phyloP scores from a whole-genome alignment of 2,888 invertebrate genomes.

The Polyommatus icarus region DNA sequence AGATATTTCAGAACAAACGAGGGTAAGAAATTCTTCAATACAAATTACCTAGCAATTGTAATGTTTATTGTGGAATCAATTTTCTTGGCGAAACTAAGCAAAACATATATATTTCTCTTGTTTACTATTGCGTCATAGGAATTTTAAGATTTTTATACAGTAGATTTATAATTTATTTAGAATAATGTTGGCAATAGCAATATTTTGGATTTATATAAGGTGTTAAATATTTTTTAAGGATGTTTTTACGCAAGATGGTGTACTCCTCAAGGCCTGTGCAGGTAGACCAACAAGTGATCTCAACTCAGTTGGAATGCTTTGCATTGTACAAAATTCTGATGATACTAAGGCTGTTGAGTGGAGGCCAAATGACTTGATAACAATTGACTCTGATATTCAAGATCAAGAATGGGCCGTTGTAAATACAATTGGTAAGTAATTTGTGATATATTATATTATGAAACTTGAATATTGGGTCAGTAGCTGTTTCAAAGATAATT shows the following conservation, averaged over 20 bases:
- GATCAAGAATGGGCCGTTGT: slow-evolving; percentile 93
- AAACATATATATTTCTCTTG: not conserved
- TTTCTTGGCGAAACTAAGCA: not conserved
- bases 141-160: not conserved
- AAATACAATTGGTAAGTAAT: slow-evolving; percentile 81
- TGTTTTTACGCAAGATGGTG: slow-evolving; percentile 89
- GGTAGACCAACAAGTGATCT: slow-evolving; percentile 82
- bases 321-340: slow-evolving; percentile 82
- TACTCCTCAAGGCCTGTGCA: slow-evolving; percentile 84
- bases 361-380: slow-evolving; percentile 89
- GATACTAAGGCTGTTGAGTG: slow-evolving; percentile 87
- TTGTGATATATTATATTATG: too few relatives aligned
- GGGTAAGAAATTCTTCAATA: slow-evolving; percentile 15
- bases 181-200: not conserved
- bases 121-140: slow-evolving; percentile 25
- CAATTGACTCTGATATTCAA: slow-evolving; percentile 87
- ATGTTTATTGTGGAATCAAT: not conserved
- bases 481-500: slow-evolving; percentile 13
- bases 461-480: not conserved
- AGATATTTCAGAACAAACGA: slow-evolving; percentile 31
- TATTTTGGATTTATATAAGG: not conserved
- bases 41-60: not conserved
- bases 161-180: not conserved
- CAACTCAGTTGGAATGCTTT: slow-evolving; percentile 85
- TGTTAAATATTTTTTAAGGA: slow-evolving; percentile 69